Evolutionary conservation across 2,113 vertebrate genomes (phyloP), one percentile per base, ranked within the genome.

Genomic region (Galbula dea): DNA sequence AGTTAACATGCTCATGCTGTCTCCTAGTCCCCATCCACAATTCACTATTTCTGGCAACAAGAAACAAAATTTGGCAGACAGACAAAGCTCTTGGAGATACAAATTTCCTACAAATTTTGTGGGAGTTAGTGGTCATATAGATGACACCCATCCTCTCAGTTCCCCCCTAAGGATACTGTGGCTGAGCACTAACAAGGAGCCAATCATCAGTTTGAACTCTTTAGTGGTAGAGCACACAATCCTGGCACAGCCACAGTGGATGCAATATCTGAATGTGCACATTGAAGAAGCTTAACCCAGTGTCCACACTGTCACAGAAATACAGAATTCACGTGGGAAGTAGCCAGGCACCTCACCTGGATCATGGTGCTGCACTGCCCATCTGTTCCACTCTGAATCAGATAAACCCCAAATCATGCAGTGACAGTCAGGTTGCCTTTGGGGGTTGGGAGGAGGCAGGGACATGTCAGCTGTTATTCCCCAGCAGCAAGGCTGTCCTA

Each of bases 331-430:
- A 13, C 0, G 0, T 3, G 32, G 34, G 72, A 86, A 83, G 36
- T 41, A 89, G n/a, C 36, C 34, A 69, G 37, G 49, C 49, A 39
- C 10, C 19, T 82, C 82, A 96, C 95, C 94, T 92, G 94, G 37
- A 92, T 61, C 23, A 7, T 94, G 22, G 15, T 43, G 41, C 41
- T 43, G 94, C 29, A 3, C 51, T 65, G 96, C 52, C 85, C 49
- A 0, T 92, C 43, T 83, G 89, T 94, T 41, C 66, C 13, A 8
- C 62, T 90, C 89, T 39, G 16, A 79, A 94, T 88, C 1, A 57
- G 97, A 36, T 95, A 96, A 88, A 96, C 29, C 36, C 96, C 97
- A 17, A 96, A 89, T 75, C 96, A 96, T 1, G 20, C 90, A 32
- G 92, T 91, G 86, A 97, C n/a, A 92, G 71, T 72, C 55, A 10